Percentiles rank a stretch among this genome's conserved stretches.
Conservation (phyloP, 2,113 vertebrate species). For the Neodontobutis hainanensis region DNA sequence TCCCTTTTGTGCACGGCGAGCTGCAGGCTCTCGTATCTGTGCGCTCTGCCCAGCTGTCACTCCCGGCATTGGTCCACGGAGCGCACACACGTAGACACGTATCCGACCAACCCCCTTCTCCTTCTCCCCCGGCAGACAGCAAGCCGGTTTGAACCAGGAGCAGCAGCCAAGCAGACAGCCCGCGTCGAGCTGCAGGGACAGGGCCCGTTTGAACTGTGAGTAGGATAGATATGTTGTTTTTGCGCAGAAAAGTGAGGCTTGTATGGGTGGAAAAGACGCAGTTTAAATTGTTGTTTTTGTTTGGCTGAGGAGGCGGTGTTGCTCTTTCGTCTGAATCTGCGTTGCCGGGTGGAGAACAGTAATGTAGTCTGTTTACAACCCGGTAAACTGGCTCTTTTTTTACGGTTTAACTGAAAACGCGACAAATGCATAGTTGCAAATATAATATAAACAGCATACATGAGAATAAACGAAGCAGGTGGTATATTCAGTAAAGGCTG, state of each 20-base stretch:
- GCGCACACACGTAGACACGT: constrained; percentile 67
- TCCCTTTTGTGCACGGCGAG: constrained; percentile 43
- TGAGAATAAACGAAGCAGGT: too few species aligned
- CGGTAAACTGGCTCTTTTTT: not conserved
- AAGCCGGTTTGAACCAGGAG: constrained; percentile 62
- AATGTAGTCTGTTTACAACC: constrained; percentile 7
- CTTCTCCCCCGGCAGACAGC: constrained; percentile 32
- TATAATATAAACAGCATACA: too few species aligned
- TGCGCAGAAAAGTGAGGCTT: not conserved
- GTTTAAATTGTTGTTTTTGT: constrained; percentile 27
- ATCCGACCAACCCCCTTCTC: constrained; percentile 58
- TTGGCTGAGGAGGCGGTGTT: not conserved
- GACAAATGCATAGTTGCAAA: not conserved
- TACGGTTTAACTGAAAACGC: not conserved
- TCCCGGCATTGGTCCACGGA: constrained; percentile 65
- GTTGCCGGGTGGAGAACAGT: constrained; percentile 47
- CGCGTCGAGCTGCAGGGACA: constrained; percentile 30
- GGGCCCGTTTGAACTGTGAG: constrained; percentile 38
- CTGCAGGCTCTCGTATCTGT: constrained; percentile 40
- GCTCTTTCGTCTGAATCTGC: constrained; percentile 36
- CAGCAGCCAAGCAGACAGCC: constrained; percentile 21
- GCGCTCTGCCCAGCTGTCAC: constrained; percentile 69
- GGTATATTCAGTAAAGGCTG: not conserved
- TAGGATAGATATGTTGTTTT: not conserved
- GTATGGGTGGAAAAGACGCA: not conserved